A percentile compares a stretch with the other conserved stretches of the same genome.
Evolutionary conservation across 2,797 vertebrate species (phyloP).

Genomic region (Lepus townsendii): DNA sequence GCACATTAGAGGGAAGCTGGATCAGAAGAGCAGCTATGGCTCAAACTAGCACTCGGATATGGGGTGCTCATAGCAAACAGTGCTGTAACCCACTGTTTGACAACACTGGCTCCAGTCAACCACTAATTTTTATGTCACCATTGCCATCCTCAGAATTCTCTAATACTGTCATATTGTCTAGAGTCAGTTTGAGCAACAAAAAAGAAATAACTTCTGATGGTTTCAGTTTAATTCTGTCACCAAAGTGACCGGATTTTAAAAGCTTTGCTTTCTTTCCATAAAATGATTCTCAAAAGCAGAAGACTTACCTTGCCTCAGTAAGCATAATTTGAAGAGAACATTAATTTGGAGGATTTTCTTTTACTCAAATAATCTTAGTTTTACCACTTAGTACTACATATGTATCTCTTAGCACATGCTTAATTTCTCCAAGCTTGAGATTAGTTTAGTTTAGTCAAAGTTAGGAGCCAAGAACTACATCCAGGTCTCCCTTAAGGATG

Average conservation of each 20-base stretch:
- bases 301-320: not conserved
- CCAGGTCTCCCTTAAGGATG: too few species aligned
- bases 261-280: not conserved
- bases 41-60: too few species aligned
- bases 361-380: not conserved
- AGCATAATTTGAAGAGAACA: not conserved
- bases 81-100: too few species aligned
- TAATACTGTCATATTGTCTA: not conserved
- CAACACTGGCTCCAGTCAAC: not conserved
- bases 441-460: too few species aligned
- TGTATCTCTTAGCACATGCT: not conserved
- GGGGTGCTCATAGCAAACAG: too few species aligned
- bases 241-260: not conserved
- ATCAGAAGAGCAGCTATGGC: too few species aligned
- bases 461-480: too few species aligned
- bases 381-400: not conserved
- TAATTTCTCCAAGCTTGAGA: not conserved
- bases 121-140: not conserved
- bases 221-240: not conserved
- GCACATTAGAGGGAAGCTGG: too few species aligned
- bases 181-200: not conserved
- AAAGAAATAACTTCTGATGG: not conserved
- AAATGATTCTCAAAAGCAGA: not conserved
- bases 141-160: not conserved
- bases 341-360: not conserved